These are phyloP conservation scores for Hoplias malabaricus DNA, from an alignment of 2,113 vertebrate species.

Conservation along the genomic window DNA sequence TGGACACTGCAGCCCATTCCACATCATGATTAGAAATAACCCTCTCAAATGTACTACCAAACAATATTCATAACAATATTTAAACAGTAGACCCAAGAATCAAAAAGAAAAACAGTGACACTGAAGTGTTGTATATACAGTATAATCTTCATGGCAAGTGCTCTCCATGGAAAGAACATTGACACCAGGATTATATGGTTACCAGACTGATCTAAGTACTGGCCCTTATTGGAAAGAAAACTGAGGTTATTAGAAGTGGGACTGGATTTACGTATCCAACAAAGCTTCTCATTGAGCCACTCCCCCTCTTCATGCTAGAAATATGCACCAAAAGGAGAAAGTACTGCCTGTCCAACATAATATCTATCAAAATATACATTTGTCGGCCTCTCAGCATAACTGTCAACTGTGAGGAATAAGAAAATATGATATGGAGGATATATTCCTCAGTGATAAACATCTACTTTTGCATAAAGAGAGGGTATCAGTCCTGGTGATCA, in stretches of 20 bases:
- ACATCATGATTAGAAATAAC: too few species aligned
- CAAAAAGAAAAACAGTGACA: too few species aligned
- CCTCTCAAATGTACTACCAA: too few species aligned
- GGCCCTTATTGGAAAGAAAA: background rate
- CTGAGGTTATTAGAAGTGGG: background rate
- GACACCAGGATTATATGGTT: background rate
- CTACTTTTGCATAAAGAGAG: conserved; percentile 4
- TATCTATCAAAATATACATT: conserved; percentile 4
- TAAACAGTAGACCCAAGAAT: too few species aligned
- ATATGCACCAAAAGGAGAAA: conserved; percentile 1
- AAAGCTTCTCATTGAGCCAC: background rate
- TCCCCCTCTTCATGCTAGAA: background rate
- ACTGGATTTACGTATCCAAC: background rate
- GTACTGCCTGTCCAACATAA: background rate
- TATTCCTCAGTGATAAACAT: conserved; percentile 4
- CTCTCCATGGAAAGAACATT: background rate
- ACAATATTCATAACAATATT: too few species aligned
- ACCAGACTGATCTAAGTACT: background rate
- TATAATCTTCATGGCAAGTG: too few species aligned
- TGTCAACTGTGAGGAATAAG: conserved; percentile 34
- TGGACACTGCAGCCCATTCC: too few species aligned
- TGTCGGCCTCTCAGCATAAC: conserved; percentile 62
- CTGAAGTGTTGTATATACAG: background rate
- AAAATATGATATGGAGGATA: conserved; percentile 28
- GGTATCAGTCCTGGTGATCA: background rate